Conservation (phyloP, 2,888 invertebrate genomes). For the Atethmia centrago region DNA sequence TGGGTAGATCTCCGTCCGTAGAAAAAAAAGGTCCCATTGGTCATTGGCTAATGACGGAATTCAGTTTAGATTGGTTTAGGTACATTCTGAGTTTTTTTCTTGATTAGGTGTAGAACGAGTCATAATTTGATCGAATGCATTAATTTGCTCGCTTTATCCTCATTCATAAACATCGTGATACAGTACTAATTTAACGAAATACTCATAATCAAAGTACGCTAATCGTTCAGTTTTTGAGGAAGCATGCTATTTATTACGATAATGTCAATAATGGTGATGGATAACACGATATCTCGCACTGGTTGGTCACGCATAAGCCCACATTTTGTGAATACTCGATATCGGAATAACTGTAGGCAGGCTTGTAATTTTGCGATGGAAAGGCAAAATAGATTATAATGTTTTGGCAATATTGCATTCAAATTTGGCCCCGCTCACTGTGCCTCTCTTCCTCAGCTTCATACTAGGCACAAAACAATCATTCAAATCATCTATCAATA, state of each 20-base stretch:
- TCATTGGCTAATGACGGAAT: no score
- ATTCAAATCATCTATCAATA: not conserved
- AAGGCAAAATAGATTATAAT: slow-evolving; percentile 34
- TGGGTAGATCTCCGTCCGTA: no score
- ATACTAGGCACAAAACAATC: not conserved
- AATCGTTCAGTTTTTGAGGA: slow-evolving; percentile 5
- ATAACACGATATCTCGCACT: slow-evolving; percentile 52
- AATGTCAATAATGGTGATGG: slow-evolving; percentile 43
- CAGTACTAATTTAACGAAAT: slow-evolving; percentile 6
- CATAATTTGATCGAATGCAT: not conserved
- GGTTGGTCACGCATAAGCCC: slow-evolving; percentile 47
- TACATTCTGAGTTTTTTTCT: no score
- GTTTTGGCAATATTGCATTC: not conserved
- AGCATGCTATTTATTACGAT: slow-evolving; percentile 41
- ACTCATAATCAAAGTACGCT: slow-evolving; percentile 14
- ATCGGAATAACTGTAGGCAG: slow-evolving; percentile 10
- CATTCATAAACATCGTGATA: slow-evolving; percentile 26
- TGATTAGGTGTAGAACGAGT: not conserved
- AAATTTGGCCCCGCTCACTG: not conserved
- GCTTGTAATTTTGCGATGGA: slow-evolving; percentile 16
- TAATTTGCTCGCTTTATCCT: not conserved
- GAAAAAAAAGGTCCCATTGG: no score
- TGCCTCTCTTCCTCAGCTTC: not conserved
- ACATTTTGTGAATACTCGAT: slow-evolving; percentile 20
- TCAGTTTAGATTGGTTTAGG: no score